Evolutionary conservation across 2,797 vertebrate species (phyloP).

Genomic region (Cottoperca gobio): DNA sequence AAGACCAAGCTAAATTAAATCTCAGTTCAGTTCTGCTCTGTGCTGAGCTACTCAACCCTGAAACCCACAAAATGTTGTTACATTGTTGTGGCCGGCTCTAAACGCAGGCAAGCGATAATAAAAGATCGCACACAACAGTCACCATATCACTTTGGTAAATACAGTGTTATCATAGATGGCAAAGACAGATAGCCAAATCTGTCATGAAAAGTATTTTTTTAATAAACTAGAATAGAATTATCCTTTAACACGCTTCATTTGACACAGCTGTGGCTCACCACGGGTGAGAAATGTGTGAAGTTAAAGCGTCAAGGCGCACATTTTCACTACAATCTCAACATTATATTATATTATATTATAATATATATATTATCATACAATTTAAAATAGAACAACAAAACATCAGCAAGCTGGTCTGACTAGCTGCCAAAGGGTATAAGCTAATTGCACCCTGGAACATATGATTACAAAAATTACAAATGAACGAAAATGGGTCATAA

Average conservation of each 20-base stretch:
- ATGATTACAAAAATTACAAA: constrained; percentile 7
- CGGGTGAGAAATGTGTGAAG: constrained; percentile 19
- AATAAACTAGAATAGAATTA: constrained; percentile 27
- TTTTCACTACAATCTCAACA: background rate
- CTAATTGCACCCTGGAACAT: background rate
- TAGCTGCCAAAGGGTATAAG: background rate
- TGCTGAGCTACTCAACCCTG: constrained; percentile 22
- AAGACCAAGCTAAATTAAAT: constrained; percentile 16
- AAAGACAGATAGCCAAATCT: constrained; percentile 4
- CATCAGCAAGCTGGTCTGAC: background rate
- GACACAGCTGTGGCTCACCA: constrained; percentile 7
- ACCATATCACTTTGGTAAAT: background rate
- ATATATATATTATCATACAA: background rate
- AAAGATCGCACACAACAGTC: background rate
- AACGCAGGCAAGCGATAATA: background rate
- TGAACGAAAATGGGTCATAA: background rate
- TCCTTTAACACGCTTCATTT: constrained; percentile 21
- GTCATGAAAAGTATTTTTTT: constrained; percentile 16
- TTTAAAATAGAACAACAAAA: background rate
- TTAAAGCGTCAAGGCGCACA: background rate
- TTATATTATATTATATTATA: background rate
- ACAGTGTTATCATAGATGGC: constrained; percentile 5
- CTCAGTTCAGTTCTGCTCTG: constrained; percentile 21
- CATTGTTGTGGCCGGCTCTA: background rate
- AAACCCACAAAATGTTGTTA: constrained; percentile 30